A percentile compares a stretch with the other conserved stretches of the same genome.
Evolutionary conservation across 2,113 vertebrate species (phyloP).

Genomic region (Australoheros scitulus): DNA sequence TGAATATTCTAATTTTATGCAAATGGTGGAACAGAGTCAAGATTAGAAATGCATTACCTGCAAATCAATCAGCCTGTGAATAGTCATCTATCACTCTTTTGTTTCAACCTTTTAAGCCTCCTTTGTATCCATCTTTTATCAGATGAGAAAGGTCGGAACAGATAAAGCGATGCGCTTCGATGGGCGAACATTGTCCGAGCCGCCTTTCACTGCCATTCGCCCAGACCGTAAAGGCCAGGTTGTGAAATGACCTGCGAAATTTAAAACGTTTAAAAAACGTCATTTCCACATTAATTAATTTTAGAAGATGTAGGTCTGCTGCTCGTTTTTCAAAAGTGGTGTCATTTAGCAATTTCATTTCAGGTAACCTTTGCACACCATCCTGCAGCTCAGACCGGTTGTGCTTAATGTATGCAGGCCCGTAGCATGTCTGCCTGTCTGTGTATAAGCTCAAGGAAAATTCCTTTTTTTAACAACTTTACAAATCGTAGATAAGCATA

Average conservation of each 20-base stretch:
- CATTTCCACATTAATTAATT: constrained; percentile 24
- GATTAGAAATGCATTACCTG: background rate
- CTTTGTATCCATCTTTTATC: constrained; percentile 41
- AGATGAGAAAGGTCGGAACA: constrained; percentile 44
- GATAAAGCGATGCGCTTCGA: constrained; percentile 52
- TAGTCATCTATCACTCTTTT: constrained; percentile 32
- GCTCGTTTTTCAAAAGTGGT: background rate
- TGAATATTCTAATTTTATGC: background rate
- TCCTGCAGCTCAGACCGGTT: background rate
- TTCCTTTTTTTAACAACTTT: background rate
- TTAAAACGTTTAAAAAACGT: constrained; percentile 2
- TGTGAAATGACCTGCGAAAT: constrained; percentile 52
- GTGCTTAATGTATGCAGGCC: background rate
- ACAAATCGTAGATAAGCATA: background rate
- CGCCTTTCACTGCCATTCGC: constrained; percentile 31
- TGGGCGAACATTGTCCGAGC: constrained; percentile 34
- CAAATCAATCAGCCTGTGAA: constrained; percentile 21
- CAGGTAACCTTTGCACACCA: background rate
- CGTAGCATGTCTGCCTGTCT: background rate
- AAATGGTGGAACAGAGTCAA: background rate
- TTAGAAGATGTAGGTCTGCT: background rate
- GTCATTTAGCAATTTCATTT: background rate
- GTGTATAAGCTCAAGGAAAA: background rate
- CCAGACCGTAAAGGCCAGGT: constrained; percentile 29
- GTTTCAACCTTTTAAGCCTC: constrained; percentile 7